Conservation (phyloP, 2,797 vertebrate genomes). For the Xerus rutilus region DNA sequence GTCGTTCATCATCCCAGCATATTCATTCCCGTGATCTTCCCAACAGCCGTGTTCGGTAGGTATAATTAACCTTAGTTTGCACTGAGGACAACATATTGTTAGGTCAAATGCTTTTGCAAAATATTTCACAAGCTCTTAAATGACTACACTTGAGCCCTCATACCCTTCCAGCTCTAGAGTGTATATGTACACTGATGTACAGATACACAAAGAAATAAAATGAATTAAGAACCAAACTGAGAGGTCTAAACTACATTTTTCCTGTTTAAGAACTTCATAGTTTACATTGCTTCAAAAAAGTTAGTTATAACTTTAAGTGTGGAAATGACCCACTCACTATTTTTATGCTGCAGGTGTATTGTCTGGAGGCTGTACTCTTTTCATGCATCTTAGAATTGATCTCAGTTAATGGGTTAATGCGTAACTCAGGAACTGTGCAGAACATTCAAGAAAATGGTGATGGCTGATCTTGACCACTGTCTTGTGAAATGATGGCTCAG, state of each 20-base stretch:
- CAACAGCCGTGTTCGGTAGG: not conserved
- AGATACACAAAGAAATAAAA: not conserved
- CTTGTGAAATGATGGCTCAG: not conserved
- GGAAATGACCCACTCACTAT: rapidly evolving
- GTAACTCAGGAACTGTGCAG: not conserved
- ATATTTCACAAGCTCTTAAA: not conserved
- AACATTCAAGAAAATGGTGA: not conserved
- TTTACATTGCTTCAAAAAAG: slow-evolving; percentile 12
- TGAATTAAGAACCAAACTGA: not conserved
- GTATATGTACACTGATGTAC: not conserved
- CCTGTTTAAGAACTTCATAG: not conserved
- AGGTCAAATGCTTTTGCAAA: not conserved
- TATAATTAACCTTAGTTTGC: not conserved
- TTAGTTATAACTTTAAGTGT: not conserved
- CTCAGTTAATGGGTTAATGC: not conserved
- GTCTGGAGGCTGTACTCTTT: not conserved
- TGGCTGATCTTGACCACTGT: too few relatives aligned
- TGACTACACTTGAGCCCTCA: not conserved
- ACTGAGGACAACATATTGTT: not conserved
- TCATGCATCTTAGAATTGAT: not conserved
- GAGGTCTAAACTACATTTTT: not conserved
- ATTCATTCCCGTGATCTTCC: not conserved
- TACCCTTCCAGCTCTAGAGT: not conserved
- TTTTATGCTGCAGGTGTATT: not conserved
- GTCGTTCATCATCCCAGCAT: not conserved